Percentiles rank a stretch among this genome's conserved stretches.
phyloP scores from a whole-genome alignment of 2,797 vertebrate species.

The Nannoperca obscura region DNA sequence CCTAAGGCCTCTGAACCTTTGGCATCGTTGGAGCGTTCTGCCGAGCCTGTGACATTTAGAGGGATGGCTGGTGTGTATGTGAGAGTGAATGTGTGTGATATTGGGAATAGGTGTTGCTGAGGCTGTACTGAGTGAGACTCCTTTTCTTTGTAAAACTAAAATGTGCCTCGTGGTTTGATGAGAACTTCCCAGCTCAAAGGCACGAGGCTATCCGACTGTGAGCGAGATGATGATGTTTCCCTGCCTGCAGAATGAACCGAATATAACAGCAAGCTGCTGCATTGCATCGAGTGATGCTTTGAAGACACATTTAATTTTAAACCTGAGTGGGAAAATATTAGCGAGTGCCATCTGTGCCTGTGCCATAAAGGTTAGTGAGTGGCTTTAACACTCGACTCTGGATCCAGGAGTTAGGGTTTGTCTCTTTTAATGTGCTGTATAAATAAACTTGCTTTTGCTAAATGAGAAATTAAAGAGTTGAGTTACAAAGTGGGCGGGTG shows the following conservation, averaged over 20 bases:
- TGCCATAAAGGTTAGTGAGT: slow-evolving; percentile 7
- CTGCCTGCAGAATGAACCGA: slow-evolving; percentile 1
- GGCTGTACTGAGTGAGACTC: slow-evolving; percentile 11
- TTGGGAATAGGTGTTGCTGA: slow-evolving; percentile 38
- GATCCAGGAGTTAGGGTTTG: slow-evolving; percentile 15
- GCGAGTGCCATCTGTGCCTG: neutral
- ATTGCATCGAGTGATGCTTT: neutral
- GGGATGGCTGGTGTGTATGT: slow-evolving; percentile 48
- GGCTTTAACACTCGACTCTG: slow-evolving; percentile 5
- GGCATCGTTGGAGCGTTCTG: slow-evolving; percentile 60
- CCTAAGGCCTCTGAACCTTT: slow-evolving; percentile 72
- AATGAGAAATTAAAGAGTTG: neutral
- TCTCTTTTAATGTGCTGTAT: neutral
- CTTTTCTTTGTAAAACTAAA: slow-evolving; percentile 39
- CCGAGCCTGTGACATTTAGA: slow-evolving; percentile 81
- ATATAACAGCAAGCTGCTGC: neutral
- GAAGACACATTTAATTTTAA: slow-evolving; percentile 12
- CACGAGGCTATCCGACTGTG: neutral
- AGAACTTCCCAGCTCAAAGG: slow-evolving; percentile 22
- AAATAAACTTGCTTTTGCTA: neutral
- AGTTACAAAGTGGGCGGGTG: neutral
- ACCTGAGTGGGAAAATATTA: slow-evolving; percentile 10
- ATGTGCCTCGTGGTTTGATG: slow-evolving; percentile 27
- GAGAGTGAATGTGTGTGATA: slow-evolving; percentile 32
- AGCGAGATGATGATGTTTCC: neutral